Conservation (phyloP, 2,797 vertebrate genomes). For the Threskiornis aethiopicus region DNA sequence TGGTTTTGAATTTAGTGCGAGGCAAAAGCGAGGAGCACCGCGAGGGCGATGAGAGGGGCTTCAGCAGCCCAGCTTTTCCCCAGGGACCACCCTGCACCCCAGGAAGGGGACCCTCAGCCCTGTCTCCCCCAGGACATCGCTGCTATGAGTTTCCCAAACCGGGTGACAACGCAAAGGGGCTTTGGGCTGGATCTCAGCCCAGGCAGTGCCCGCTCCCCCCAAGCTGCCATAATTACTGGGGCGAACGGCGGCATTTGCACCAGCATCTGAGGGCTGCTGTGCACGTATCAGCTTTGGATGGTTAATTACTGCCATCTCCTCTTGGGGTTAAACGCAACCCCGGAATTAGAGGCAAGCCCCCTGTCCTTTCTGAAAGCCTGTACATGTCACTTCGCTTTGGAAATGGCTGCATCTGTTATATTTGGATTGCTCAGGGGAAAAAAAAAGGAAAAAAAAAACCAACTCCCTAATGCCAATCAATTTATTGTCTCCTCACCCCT, state of each 20-base stretch:
- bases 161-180: background rate
- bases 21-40: background rate
- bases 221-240: background rate
- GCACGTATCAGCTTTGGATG: accelerated
- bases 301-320: background rate
- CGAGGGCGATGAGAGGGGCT: background rate
- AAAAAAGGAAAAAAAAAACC: background rate
- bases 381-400: background rate
- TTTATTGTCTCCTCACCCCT: background rate
- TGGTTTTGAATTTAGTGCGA: conserved; percentile 28
- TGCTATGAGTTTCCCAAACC: background rate
- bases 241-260: accelerated
- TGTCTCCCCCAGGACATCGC: accelerated
- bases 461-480: background rate
- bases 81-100: background rate
- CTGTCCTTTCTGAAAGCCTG: background rate
- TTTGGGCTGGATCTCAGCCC: background rate
- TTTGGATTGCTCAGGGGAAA: background rate
- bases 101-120: background rate
- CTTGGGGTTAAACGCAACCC: background rate
- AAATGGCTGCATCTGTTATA: background rate
- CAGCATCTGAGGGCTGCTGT: background rate
- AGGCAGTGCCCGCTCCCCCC: accelerated
- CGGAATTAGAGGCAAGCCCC: background rate
- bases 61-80: accelerated